These are phyloP conservation scores for Rotaria socialis DNA, from an alignment of 2,888 invertebrate species.

Conservation along the genomic window DNA sequence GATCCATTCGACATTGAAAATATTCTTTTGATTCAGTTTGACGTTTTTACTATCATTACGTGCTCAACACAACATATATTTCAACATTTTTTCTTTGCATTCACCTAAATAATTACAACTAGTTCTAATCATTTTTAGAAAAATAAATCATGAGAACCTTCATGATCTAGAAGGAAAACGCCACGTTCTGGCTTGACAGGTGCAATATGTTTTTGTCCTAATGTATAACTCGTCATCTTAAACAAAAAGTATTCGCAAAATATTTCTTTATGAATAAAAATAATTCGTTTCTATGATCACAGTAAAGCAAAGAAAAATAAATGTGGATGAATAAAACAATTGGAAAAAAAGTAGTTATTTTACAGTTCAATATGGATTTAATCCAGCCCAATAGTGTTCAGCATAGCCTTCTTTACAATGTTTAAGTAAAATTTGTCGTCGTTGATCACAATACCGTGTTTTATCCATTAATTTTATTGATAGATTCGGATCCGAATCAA, in stretches of 20 bases:
- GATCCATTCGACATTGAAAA: constrained; percentile 13
- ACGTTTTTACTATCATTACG: background rate
- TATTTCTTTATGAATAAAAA: background rate
- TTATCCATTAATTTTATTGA: constrained; percentile 98
- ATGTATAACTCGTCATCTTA: background rate
- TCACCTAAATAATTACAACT: background rate
- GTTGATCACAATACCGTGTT: constrained; percentile 93
- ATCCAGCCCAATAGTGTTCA: constrained; percentile 87
- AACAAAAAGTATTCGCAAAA: background rate
- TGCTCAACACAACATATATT: background rate
- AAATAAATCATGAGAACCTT: background rate
- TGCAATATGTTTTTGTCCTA: background rate
- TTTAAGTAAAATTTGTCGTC: constrained; percentile 86
- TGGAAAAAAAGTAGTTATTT: background rate
- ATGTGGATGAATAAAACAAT: background rate
- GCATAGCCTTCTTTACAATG: constrained; percentile 98
- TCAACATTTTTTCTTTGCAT: background rate
- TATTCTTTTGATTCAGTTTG: background rate
- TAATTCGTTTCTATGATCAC: background rate
- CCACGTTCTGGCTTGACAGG: background rate
- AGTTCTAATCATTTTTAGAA: too few species aligned
- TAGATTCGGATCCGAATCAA: constrained; percentile 90
- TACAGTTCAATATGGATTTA: background rate
- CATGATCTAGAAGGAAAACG: background rate
- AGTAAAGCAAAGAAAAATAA: background rate